These are phyloP conservation scores for Melanotaenia boesemani DNA, from an alignment of 2,797 vertebrate genomes.

Conservation along the genomic window DNA sequence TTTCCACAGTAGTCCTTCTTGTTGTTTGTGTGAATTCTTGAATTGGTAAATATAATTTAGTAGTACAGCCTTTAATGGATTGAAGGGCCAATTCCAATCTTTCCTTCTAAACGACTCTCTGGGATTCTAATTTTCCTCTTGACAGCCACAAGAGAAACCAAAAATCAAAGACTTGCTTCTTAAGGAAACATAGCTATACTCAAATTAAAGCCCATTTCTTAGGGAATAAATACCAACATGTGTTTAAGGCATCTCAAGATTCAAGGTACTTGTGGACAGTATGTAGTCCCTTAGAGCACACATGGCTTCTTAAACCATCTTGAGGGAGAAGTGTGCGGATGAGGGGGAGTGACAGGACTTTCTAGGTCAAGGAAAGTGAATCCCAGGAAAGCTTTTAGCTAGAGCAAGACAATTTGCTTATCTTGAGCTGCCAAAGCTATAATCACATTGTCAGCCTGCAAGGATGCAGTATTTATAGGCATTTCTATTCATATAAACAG, in stretches of 20 bases:
- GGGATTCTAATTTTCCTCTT: too few species aligned
- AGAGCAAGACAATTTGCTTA: constrained; percentile 74
- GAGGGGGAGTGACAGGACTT: constrained; percentile 66
- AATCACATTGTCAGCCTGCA: constrained; percentile 77
- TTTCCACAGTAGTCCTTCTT: too few species aligned
- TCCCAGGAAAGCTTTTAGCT: constrained; percentile 70
- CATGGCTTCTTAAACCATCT: constrained; percentile 58
- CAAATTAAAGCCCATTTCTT: constrained; percentile 4
- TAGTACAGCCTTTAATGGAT: not conserved
- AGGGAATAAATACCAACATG: constrained; percentile 7
- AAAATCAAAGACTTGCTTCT: not conserved
- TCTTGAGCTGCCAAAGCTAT: constrained; percentile 74
- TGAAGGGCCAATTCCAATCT: not conserved
- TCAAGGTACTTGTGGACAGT: constrained; percentile 40
- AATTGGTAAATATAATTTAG: too few species aligned
- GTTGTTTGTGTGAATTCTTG: not conserved
- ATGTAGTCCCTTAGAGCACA: constrained; percentile 23
- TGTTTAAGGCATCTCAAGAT: constrained; percentile 15
- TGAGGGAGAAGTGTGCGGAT: constrained; percentile 44
- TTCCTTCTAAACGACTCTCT: not conserved
- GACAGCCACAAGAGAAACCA: not conserved
- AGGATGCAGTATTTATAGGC: constrained; percentile 70
- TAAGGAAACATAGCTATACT: not conserved
- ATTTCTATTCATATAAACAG: constrained; percentile 66
- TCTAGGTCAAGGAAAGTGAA: constrained; percentile 77